Evolutionary conservation across 2,888 invertebrate species (phyloP), one percentile per base, ranked within the genome.

Genomic region (Melanophora roralis): DNA sequence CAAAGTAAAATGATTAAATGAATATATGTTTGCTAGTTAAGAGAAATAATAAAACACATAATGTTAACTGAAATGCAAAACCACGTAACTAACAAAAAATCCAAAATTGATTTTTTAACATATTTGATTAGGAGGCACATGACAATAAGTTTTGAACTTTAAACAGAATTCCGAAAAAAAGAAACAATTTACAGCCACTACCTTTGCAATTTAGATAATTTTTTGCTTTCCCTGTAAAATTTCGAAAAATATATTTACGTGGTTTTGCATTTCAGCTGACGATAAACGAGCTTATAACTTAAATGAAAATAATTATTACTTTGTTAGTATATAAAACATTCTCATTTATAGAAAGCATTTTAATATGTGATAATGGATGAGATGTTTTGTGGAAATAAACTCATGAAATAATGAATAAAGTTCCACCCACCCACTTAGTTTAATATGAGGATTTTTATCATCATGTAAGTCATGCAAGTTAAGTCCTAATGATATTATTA

Each of bases 291-390:
- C 19, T 47, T 79, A 64, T 27, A 27, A 5, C 4, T 27, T 68
- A 68, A 53, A 73, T 68, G 68, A 72, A 57, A 27, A 69, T 64
- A 27, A 27, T 3, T 64, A 36, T 40, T 51, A 40, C 32, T 23
- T 74, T 47, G 40, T 38, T 59, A 88, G 87, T 88, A 86, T 84
- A 87, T 87, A 87, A 88, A 88, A 87, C 87, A 88, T 85, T 87
- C 86, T 87, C 87, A 85, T 88, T 86, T 85, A 87, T 86, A 87
- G 86, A 87, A 86, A 27, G 27, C 3, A 5, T 3, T 27, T 5
- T 27, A 6, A 87, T 88, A 86, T 87, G 87, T 86, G 87, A 87
- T 86, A 86, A 88, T 87, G 12, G 59, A 27, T 47, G 27, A 32
- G 38, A 9, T 59, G 36, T 40, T 9, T 11, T 38, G 16, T 32